A percentile compares a stretch with the other conserved stretches of the same genome.
Evolutionary conservation across 1,140 invertebrate species (phyloP).

Genomic region (Drosophila sp.): DNA sequence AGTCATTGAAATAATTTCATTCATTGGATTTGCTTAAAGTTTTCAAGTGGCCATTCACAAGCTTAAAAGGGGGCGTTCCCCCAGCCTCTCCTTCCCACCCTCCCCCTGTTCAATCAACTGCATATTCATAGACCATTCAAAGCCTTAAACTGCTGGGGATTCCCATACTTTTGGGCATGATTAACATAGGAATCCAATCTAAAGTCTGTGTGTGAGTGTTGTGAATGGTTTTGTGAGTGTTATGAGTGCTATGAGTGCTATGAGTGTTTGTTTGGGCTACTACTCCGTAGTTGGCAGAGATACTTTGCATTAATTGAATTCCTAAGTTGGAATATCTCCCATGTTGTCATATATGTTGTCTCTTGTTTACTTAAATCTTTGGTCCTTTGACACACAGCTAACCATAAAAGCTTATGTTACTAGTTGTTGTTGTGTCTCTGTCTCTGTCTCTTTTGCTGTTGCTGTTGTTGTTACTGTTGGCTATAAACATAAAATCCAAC

Average conservation of each 20-base stretch:
- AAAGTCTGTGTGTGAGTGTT: slow-evolving; percentile 5
- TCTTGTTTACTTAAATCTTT: slow-evolving; percentile 53
- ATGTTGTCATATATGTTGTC: slow-evolving; percentile 18
- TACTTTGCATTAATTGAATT: slow-evolving; percentile 73
- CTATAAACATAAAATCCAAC: slow-evolving; percentile 74
- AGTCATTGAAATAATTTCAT: slow-evolving; percentile 41
- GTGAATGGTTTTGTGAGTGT: slow-evolving; percentile 31
- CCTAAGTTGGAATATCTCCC: slow-evolving; percentile 8
- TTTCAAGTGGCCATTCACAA: slow-evolving; percentile 34
- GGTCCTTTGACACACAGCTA: slow-evolving; percentile 13
- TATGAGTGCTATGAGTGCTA: slow-evolving; percentile 24
- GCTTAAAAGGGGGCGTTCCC: background rate
- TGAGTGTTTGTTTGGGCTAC: slow-evolving; percentile 12
- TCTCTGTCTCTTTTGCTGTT: slow-evolving; percentile 29
- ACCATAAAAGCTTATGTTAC: slow-evolving; percentile 72
- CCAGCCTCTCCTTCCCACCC: background rate
- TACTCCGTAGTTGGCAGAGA: slow-evolving; percentile 14
- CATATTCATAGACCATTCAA: background rate
- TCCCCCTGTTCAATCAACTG: too few relatives aligned
- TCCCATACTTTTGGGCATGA: background rate
- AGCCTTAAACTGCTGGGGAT: slow-evolving; percentile 7
- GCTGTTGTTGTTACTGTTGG: slow-evolving; percentile 16
- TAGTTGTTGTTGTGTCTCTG: slow-evolving; percentile 16
- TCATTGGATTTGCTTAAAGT: slow-evolving; percentile 14
- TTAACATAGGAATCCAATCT: slow-evolving; percentile 7